Base-by-base conservation (phyloP, 37 sponge, comb jelly and placozoan genomes). In the Axinella damicornis region DNA sequence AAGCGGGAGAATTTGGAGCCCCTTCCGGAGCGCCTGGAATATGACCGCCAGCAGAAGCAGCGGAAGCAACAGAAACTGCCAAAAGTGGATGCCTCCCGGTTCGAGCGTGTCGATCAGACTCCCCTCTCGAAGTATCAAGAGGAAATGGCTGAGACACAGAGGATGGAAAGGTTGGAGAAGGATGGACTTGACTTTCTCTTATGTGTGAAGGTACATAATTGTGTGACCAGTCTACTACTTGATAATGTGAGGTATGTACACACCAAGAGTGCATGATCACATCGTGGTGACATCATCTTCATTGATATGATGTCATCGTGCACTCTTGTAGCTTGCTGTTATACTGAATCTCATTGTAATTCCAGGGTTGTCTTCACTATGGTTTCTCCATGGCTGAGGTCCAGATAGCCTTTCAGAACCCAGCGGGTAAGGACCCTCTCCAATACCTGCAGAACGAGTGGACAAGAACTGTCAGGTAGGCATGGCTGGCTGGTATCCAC, bases 351-450 rank as follows among this genome's bases (percentile, higher is more conserved):
- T 46, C n/a, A n/a, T n/a, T n/a, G n/a, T n/a, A n/a, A 9, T 46
- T 64, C 56, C 73, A 85, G 85, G 53, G 52, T 59, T 80, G 85
- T 73, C 27, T 57, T 15, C 74, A 65, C 1, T 65, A 58, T 46
- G 85, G 86, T 27, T 90, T 65, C 69, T 25, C 81, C 15, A 80
- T 80, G 58, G 81, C 79, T 17, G 91, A 90, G 80, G 59, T 85
- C 6, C 67, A 80, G 61, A 2, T 90, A 9, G 86, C 86, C 36
- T 62, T 20, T 52, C 38, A 63, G 21, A 12, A 22, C 27, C 24
- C 19, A 24, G 12, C 9, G 11, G 0, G 24, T 15, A 33, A 22
- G 25, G 37, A 69, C 12, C 53, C 53, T 16, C 30, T 54, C 11
- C 19, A 68, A 21, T 35, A 76, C 35, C 77, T 76, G 28, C n/a